Evolutionary conservation across 2,113 vertebrate genomes (phyloP).

Genomic region (Saguinus imperator): DNA sequence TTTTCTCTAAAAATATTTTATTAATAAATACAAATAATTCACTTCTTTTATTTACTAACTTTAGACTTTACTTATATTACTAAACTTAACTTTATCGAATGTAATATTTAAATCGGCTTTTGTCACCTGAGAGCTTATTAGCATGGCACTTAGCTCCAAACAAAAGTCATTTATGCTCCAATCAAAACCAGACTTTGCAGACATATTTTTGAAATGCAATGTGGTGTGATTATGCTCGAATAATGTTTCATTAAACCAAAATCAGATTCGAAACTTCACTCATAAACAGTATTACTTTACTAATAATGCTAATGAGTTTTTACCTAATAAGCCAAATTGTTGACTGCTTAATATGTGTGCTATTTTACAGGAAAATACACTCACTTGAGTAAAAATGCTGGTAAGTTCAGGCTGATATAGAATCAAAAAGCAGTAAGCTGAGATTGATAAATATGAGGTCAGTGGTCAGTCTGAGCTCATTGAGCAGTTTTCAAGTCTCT

Average conservation of each 20-base stretch:
- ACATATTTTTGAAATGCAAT: background rate
- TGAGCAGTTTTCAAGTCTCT: background rate
- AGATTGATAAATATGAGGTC: background rate
- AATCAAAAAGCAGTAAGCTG: background rate
- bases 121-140: background rate
- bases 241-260: slow-evolving; percentile 21
- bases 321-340: background rate
- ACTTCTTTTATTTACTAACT: background rate
- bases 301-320: background rate
- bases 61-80: background rate
- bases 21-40: background rate
- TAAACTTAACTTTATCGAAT: background rate
- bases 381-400: background rate
- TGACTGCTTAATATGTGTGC: background rate
- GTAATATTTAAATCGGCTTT: background rate
- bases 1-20: background rate
- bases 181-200: background rate
- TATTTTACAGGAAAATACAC: background rate
- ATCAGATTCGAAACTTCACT: slow-evolving; percentile 18
- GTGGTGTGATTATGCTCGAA: background rate
- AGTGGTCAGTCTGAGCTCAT: background rate
- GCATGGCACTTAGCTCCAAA: background rate
- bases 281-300: background rate
- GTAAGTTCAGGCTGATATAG: background rate
- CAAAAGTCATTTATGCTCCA: background rate